phyloP scores from a whole-genome alignment of 37 sponge, comb jelly and placozoan genomes.

The Cliona cf. orientalis region DNA sequence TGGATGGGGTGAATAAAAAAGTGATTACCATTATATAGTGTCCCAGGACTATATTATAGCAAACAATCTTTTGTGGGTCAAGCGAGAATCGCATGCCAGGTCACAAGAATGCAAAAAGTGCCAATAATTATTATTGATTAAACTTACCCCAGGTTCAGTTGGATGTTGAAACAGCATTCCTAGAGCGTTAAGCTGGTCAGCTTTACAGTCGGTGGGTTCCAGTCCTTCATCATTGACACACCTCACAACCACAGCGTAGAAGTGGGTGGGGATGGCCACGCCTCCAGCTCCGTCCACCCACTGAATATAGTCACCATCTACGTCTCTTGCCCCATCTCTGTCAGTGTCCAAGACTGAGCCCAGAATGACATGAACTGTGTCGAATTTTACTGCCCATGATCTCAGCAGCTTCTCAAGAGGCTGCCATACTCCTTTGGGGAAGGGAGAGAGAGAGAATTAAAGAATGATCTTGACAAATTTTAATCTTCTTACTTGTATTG shows the following conservation, averaged over 20 bases:
- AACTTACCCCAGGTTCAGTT: slow-evolving; percentile 74
- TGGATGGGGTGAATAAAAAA: not conserved
- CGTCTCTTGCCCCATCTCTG: slow-evolving; percentile 52
- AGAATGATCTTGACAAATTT: no score
- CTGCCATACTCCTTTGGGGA: slow-evolving; percentile 19
- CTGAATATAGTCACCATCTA: slow-evolving; percentile 25
- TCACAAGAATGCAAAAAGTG: no score
- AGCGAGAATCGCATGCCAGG: no score
- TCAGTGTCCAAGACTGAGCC: slow-evolving; percentile 57
- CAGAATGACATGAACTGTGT: slow-evolving; percentile 48
- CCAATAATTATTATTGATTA: slow-evolving; percentile 50
- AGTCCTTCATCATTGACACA: slow-evolving; percentile 16
- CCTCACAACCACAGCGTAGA: slow-evolving; percentile 38
- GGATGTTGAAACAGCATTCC: slow-evolving; percentile 18
- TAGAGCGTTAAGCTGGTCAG: not conserved
- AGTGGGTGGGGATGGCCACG: slow-evolving; percentile 58
- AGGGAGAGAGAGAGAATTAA: no score
- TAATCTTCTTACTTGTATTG: no score
- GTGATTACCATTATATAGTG: no score
- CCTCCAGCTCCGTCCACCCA: not conserved
- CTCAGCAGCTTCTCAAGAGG: not conserved
- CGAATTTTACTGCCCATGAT: slow-evolving; percentile 14
- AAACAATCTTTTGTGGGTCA: no score
- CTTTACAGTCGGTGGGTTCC: slow-evolving; percentile 7
- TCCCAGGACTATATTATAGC: no score